phyloP scores from a whole-genome alignment of 1,140 invertebrate species.

The Drosophila malerkotliana region DNA sequence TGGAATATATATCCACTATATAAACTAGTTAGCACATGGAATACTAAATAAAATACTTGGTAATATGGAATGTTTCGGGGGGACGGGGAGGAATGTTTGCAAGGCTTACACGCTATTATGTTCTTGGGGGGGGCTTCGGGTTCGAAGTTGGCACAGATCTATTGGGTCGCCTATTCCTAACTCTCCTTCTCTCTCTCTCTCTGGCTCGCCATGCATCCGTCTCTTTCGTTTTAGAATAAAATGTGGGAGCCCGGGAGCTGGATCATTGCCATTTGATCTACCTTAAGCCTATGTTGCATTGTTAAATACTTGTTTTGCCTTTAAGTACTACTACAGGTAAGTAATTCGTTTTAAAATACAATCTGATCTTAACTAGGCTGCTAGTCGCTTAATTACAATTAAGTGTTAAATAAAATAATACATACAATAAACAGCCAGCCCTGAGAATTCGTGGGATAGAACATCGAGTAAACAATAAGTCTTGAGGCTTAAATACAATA shows the following conservation, averaged over 20 bases:
- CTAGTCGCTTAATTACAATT: neutral
- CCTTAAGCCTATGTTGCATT: constrained; percentile 27
- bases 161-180: constrained; percentile 2
- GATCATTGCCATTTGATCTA: neutral
- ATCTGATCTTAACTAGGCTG: neutral
- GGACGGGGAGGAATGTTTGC: constrained; percentile 28
- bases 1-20: neutral
- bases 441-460: neutral
- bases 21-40: constrained; percentile 28
- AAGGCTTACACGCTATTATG: neutral
- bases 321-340: constrained; percentile 27
- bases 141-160: constrained; percentile 34
- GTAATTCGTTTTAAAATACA: neutral
- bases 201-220: constrained; percentile 1
- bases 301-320: constrained; percentile 34
- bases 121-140: neutral
- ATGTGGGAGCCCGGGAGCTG: constrained; percentile 6
- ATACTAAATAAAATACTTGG: constrained; percentile 43
- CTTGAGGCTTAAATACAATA: constrained; percentile 4
- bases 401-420: neutral
- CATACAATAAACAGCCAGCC: neutral
- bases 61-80: constrained; percentile 30
- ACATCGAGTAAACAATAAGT: neutral
- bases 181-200: neutral
- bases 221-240: constrained; percentile 17